These are phyloP conservation scores for Sitobion miscanthi DNA, from an alignment of 1,140 invertebrate genomes.

Conservation along the genomic window DNA sequence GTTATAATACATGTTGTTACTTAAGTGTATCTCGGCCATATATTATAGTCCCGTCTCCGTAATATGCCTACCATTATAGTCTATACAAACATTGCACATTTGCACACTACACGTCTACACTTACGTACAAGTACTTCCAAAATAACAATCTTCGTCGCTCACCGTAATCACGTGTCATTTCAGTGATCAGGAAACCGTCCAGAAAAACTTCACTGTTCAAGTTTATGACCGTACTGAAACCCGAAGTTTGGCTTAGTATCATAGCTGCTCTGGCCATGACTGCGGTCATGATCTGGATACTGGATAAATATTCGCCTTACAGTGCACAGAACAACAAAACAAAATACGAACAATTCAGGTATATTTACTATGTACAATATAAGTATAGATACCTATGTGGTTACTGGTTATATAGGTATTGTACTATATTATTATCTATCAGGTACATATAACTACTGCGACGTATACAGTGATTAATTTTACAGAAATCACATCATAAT, in stretches of 20 bases:
- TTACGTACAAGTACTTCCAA: neutral
- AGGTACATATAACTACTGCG: neutral
- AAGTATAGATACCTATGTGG: neutral
- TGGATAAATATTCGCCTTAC: conserved; percentile 89
- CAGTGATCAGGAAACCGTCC: conserved; percentile 84
- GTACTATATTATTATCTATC: neutral
- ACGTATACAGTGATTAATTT: no score
- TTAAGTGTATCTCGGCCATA: no score
- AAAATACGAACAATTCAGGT: conserved; percentile 70
- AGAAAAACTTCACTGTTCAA: conserved; percentile 85
- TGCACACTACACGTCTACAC: neutral
- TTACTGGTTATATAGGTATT: neutral
- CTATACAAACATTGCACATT: no score
- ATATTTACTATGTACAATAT: neutral
- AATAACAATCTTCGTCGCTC: neutral
- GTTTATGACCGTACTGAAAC: conserved; percentile 87
- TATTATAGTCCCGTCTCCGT: neutral
- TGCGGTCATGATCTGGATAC: conserved; percentile 84
- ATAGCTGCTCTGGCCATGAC: conserved; percentile 82
- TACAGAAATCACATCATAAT: no score
- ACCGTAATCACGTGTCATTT: no score
- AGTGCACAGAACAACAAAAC: conserved; percentile 81
- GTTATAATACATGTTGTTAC: neutral
- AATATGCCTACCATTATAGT: neutral
- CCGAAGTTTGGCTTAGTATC: conserved; percentile 89